Evolutionary conservation across 2,888 invertebrate species (phyloP).

Genomic region (Dendrolimus pini): DNA sequence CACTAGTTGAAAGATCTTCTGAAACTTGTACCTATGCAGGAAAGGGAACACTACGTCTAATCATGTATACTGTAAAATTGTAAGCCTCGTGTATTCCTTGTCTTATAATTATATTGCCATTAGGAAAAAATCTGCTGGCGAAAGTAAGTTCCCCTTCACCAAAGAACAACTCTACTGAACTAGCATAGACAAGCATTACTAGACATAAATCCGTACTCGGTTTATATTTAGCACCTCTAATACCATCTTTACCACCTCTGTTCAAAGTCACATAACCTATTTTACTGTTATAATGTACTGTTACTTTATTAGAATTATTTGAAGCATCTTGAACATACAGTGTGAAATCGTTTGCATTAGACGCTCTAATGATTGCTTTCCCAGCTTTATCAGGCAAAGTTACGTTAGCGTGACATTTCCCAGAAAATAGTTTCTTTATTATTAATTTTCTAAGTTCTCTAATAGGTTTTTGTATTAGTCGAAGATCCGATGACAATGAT

Average conservation of each 20-base stretch:
- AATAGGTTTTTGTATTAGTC: slow-evolving; percentile 43
- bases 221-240: slow-evolving; percentile 42
- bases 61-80: slow-evolving; percentile 20
- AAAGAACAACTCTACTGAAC: slow-evolving; percentile 48
- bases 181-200: slow-evolving; percentile 42
- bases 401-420: slow-evolving; percentile 18
- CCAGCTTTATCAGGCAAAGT: slow-evolving; percentile 35
- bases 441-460: slow-evolving; percentile 23
- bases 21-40: too few relatives aligned
- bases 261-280: slow-evolving; percentile 35
- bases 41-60: slow-evolving; percentile 26
- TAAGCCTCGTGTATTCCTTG: slow-evolving; percentile 19
- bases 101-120: slow-evolving; percentile 22
- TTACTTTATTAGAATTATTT: slow-evolving; percentile 22
- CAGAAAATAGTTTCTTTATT: slow-evolving; percentile 22
- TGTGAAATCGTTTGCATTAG: slow-evolving; percentile 21
- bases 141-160: slow-evolving; percentile 48
- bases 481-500: slow-evolving; percentile 26
- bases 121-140: slow-evolving; percentile 47
- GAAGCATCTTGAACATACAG: slow-evolving; percentile 31
- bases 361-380: slow-evolving; percentile 33
- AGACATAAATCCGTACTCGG: slow-evolving; percentile 26
- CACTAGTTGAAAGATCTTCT: too few relatives aligned
- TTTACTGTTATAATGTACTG: slow-evolving; percentile 30
- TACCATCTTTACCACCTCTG: slow-evolving; percentile 46